phyloP scores from a whole-genome alignment of 1,140 invertebrate species.

The Daktulosphaira vitifoliae region DNA sequence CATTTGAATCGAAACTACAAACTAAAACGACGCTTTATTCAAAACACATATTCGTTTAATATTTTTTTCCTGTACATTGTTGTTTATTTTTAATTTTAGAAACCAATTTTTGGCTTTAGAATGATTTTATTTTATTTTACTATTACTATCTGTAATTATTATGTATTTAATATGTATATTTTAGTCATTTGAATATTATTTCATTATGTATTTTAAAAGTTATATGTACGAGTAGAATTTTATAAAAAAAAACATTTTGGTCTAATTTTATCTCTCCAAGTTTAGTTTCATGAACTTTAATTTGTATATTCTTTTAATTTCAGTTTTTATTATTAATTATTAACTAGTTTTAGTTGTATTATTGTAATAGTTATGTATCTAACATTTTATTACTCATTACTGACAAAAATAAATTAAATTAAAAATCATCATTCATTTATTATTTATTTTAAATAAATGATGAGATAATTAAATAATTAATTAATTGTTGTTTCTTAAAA shows the following conservation, averaged over 20 bases:
- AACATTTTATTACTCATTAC: constrained; percentile 19
- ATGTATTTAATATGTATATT: too few species aligned
- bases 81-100: constrained; percentile 20
- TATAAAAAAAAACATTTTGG: not conserved
- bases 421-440: not conserved
- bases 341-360: constrained; percentile 29
- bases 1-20: not conserved
- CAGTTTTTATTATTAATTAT: constrained; percentile 27
- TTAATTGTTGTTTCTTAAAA: too few species aligned
- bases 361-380: constrained; percentile 15
- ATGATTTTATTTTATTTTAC: constrained; percentile 9
- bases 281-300: not conserved
- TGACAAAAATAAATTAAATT: constrained; percentile 11
- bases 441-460: too few species aligned
- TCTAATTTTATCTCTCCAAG: not conserved
- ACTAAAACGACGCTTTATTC: not conserved
- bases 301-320: constrained; percentile 23
- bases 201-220: too few species aligned
- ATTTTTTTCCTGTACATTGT: constrained; percentile 5
- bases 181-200: too few species aligned
- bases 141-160: not conserved
- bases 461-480: too few species aligned
- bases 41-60: not conserved
- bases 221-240: not conserved
- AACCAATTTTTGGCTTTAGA: constrained; percentile 8